Percentiles rank a stretch among this genome's conserved stretches.
phyloP scores from a whole-genome alignment of 2,888 invertebrate genomes.

The Tenthredo livida region DNA sequence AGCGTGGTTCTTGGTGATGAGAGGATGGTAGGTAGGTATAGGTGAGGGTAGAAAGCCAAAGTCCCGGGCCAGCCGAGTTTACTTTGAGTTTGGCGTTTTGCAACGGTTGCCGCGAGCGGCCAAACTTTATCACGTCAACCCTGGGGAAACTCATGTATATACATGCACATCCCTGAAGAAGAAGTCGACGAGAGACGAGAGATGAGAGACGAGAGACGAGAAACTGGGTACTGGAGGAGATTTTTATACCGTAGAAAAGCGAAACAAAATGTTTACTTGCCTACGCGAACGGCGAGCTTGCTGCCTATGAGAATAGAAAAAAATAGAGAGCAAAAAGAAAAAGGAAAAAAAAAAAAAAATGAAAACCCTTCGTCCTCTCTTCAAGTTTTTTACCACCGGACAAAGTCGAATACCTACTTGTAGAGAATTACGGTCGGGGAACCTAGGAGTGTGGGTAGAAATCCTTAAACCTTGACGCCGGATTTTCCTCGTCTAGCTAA shows the following conservation, averaged over 20 bases:
- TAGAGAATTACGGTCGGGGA: slow-evolving; percentile 2
- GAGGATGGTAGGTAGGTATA: slow-evolving; percentile 17
- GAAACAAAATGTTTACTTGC: slow-evolving; percentile 42
- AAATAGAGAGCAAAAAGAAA: neutral
- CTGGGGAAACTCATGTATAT: slow-evolving; percentile 11
- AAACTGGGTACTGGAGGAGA: neutral
- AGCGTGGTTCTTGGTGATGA: neutral
- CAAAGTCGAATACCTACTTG: slow-evolving; percentile 25
- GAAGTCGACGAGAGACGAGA: neutral
- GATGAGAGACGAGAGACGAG: neutral
- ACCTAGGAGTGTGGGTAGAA: neutral
- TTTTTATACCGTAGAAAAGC: slow-evolving; percentile 14
- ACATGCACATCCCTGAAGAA: neutral
- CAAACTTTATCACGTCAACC: slow-evolving; percentile 49
- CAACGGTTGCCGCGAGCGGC: slow-evolving; percentile 49
- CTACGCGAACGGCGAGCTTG: neutral
- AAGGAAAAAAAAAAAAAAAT: neutral
- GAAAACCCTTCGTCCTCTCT: neutral
- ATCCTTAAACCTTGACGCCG: slow-evolving; percentile 33
- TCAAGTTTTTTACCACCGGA: slow-evolving; percentile 21
- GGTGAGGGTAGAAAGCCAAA: slow-evolving; percentile 45
- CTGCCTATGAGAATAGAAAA: neutral
- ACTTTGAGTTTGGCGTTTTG: slow-evolving; percentile 50
- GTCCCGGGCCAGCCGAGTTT: slow-evolving; percentile 45
- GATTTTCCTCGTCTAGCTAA: slow-evolving; percentile 1